Conservation (phyloP, 1,140 invertebrate species). For the Linepithema humile region DNA sequence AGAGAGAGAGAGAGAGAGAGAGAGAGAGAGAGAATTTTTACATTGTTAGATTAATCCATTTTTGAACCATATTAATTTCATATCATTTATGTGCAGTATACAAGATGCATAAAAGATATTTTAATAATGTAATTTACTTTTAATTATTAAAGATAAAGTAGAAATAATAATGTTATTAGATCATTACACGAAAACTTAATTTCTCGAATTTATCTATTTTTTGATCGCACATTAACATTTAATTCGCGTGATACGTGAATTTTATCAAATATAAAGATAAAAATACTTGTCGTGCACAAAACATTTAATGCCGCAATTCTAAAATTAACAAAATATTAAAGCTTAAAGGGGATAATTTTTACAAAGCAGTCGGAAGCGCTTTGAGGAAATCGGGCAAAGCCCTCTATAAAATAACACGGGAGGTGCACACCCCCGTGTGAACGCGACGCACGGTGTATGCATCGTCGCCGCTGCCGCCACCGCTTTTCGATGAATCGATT, state of each 20-base stretch:
- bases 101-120: background rate
- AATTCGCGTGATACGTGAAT: background rate
- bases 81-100: background rate
- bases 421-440: constrained; percentile 32
- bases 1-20: too few species aligned
- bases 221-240: background rate
- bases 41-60: background rate
- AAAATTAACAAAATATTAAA: constrained; percentile 21
- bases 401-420: constrained; percentile 37
- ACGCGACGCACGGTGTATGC: constrained; percentile 33
- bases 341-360: background rate
- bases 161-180: background rate
- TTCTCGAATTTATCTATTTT: background rate
- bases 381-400: constrained; percentile 52
- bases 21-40: too few species aligned
- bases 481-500: constrained; percentile 56
- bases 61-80: background rate
- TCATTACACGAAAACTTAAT: background rate
- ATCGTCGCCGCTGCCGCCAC: background rate
- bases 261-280: background rate
- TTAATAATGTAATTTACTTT: background rate
- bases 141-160: background rate
- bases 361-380: constrained; percentile 28
- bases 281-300: background rate
- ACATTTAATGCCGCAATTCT: background rate